Conservation (phyloP, 2,797 vertebrate genomes). For the Botia kubotai region DNA sequence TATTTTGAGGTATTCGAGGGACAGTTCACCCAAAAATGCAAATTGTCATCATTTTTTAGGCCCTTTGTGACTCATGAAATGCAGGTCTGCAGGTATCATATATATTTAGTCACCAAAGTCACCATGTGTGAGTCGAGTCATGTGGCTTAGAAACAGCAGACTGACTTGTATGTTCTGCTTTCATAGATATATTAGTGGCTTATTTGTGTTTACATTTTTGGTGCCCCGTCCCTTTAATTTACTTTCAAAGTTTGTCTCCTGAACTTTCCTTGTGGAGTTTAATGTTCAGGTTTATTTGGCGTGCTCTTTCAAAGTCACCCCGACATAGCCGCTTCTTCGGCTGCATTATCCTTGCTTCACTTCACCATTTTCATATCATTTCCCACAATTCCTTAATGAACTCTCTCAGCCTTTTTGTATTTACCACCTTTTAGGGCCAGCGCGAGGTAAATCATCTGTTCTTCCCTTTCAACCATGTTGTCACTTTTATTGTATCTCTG, state of each 20-base stretch:
- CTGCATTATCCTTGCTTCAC: conserved; percentile 20
- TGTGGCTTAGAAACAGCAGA: not conserved
- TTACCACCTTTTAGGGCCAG: conserved; percentile 19
- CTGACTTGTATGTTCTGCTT: not conserved
- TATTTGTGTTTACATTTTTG: not conserved
- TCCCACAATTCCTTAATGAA: conserved; percentile 47
- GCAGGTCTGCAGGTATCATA: no score
- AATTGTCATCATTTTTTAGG: not conserved
- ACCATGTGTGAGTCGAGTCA: no score
- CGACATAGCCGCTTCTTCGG: conserved; percentile 6
- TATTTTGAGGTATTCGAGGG: not conserved
- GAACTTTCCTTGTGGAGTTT: conserved; percentile 21
- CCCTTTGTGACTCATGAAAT: no score
- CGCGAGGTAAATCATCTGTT: conserved; percentile 38
- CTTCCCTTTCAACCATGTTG: conserved; percentile 43
- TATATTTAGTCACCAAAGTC: no score
- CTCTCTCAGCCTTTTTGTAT: conserved; percentile 26
- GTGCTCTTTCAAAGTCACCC: conserved; percentile 37
- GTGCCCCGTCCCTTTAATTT: not conserved
- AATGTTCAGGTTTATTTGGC: not conserved
- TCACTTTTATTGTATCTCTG: conserved; percentile 60
- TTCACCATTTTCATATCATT: conserved; percentile 35
- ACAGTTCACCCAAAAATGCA: not conserved
- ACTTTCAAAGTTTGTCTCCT: conserved; percentile 10
- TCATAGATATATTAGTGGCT: not conserved